Percentiles rank a stretch among this genome's conserved stretches.
phyloP scores from a whole-genome alignment of 2,113 vertebrate genomes.

The Mastomys coucha region DNA sequence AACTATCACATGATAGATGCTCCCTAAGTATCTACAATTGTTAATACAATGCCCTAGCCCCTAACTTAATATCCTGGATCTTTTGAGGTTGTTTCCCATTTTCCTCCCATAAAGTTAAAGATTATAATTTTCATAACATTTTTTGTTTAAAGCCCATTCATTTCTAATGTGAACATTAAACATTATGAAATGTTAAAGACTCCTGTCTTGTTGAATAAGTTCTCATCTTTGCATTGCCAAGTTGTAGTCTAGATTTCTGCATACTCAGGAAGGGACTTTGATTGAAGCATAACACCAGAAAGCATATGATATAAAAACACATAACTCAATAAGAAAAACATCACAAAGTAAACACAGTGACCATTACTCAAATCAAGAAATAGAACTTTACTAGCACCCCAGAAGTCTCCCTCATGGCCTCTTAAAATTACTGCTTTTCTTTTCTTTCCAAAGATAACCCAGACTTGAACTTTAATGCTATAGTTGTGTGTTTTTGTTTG shows the following conservation, averaged over 20 bases:
- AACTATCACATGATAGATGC: neutral
- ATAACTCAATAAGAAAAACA: neutral
- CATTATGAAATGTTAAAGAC: neutral
- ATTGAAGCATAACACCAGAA: neutral
- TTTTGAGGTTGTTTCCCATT: neutral
- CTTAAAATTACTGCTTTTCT: neutral
- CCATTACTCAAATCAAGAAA: conserved; percentile 1
- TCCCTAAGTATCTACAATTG: neutral
- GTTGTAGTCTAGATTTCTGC: neutral
- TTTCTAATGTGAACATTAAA: neutral
- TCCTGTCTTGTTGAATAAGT: neutral
- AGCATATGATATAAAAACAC: conserved; percentile 12
- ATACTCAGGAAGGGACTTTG: neutral
- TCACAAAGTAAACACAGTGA: neutral
- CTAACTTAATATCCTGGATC: neutral
- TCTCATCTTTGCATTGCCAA: neutral
- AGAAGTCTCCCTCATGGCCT: neutral
- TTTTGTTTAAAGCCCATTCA: neutral
- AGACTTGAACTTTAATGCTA: conserved; percentile 44
- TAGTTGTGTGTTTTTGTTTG: conserved; percentile 49
- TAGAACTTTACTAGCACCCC: conserved; percentile 2
- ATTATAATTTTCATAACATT: neutral
- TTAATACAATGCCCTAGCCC: neutral
- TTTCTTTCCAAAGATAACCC: neutral
- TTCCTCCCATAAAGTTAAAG: conserved; percentile 20